Evolutionary conservation across 2,888 invertebrate species (phyloP).

Genomic region (Ennomos quercinarius): DNA sequence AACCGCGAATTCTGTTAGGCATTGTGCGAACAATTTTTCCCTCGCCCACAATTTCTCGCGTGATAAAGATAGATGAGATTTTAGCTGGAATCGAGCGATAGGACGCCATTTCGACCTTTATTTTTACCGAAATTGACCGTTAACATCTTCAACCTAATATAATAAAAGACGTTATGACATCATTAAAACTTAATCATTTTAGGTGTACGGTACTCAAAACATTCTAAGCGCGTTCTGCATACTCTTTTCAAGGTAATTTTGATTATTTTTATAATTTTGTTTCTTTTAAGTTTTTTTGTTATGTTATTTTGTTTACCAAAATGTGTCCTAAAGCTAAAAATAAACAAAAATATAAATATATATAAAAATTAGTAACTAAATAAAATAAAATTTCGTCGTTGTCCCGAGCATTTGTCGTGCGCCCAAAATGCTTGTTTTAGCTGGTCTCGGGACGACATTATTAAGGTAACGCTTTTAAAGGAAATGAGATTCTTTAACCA

Average conservation of each 20-base stretch:
- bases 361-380: no score
- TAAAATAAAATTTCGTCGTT: no score
- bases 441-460: slow-evolving; percentile 14
- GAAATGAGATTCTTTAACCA: slow-evolving; percentile 28
- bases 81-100: slow-evolving; percentile 47
- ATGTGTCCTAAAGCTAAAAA: no score
- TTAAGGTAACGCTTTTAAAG: slow-evolving; percentile 24
- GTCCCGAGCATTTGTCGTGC: no score
- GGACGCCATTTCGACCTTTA: slow-evolving; percentile 37
- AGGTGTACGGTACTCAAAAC: not conserved
- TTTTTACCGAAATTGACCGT: slow-evolving; percentile 36
- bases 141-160: slow-evolving; percentile 17
- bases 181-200: slow-evolving; percentile 26
- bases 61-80: slow-evolving; percentile 49
- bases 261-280: no score
- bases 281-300: no score
- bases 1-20: slow-evolving; percentile 27
- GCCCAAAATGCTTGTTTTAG: slow-evolving; percentile 3
- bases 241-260: no score
- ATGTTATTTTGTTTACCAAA: no score
- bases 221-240: no score
- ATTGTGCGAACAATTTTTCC: slow-evolving; percentile 22
- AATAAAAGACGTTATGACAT: slow-evolving; percentile 9
- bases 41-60: slow-evolving; percentile 36
- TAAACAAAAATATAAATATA: no score